Percentiles rank a stretch among this genome's conserved stretches.
phyloP scores from a whole-genome alignment of 2,888 invertebrate genomes.

The Seira ritae region DNA sequence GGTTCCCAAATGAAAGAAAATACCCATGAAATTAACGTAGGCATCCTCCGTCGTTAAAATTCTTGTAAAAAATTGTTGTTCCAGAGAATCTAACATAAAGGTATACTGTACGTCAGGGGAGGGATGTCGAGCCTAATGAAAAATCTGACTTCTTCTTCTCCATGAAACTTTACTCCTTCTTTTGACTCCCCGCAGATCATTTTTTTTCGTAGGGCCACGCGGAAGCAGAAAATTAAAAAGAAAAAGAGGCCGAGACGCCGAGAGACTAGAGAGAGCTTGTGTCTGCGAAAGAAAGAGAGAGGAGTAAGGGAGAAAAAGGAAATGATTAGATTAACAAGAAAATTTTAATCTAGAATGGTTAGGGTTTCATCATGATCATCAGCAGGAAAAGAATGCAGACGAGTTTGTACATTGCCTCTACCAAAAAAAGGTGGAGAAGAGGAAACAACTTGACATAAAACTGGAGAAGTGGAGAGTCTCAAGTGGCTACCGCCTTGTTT shows the following conservation, averaged over 20 bases:
- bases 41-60: conserved; percentile 1
- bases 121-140: conserved; percentile 6
- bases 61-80: conserved; percentile 8
- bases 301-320: conserved; percentile 46
- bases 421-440: not conserved
- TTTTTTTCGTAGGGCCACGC: not conserved
- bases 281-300: not conserved
- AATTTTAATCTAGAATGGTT: conserved; percentile 69
- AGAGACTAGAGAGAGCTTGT: too few relatives aligned
- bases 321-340: conserved; percentile 71
- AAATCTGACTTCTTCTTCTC: conserved; percentile 11
- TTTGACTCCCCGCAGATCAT: conserved; percentile 14
- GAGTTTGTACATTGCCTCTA: not conserved
- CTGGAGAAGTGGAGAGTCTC: conserved; percentile 2
- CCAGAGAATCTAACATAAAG: not conserved
- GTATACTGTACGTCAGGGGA: not conserved
- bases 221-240: not conserved
- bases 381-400: not conserved
- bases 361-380: conserved; percentile 43
- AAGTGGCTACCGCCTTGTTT: not conserved
- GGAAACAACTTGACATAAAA: conserved; percentile 10
- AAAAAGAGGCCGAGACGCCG: not conserved
- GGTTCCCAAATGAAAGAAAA: conserved; percentile 3
- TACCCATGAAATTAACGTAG: conserved; percentile 12
- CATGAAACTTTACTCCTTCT: conserved; percentile 21